phyloP scores from a whole-genome alignment of 2,113 vertebrate species.

The Eublepharis macularius region DNA sequence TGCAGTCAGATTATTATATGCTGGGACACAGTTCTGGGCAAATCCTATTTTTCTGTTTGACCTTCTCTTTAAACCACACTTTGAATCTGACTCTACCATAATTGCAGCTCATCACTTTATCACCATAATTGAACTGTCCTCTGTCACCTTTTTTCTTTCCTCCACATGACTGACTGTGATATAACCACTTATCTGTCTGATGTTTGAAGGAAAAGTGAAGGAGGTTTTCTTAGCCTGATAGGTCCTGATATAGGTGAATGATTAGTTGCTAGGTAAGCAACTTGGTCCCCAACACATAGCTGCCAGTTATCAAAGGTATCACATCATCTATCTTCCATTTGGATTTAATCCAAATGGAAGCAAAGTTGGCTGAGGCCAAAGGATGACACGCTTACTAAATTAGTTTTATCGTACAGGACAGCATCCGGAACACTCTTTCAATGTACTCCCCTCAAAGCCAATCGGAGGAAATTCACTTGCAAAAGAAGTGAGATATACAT shows the following conservation, averaged over 20 bases:
- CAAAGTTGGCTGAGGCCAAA: not conserved
- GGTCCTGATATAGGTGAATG: constrained; percentile 15
- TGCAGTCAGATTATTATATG: constrained; percentile 25
- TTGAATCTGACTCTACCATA: constrained; percentile 24
- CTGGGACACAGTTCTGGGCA: constrained; percentile 27
- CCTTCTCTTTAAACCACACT: constrained; percentile 25
- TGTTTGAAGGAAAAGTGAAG: constrained; percentile 26
- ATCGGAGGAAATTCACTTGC: not conserved
- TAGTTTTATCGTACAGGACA: not conserved
- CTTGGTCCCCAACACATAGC: constrained; percentile 9
- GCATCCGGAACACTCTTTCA: not conserved
- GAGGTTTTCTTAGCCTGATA: constrained; percentile 31
- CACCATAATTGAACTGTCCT: constrained; percentile 30
- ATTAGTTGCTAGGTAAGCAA: constrained; percentile 29
- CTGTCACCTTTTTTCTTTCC: constrained; percentile 24
- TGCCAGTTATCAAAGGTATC: constrained; percentile 26
- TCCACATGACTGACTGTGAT: not conserved
- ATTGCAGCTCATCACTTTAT: constrained; percentile 35
- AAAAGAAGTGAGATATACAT: not conserved
- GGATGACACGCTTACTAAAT: not conserved
- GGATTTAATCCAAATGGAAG: constrained; percentile 7
- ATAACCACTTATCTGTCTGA: constrained; percentile 12
- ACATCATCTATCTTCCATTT: constrained; percentile 24
- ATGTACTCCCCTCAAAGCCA: not conserved
- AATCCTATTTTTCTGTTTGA: constrained; percentile 33